Percentiles rank a stretch among this genome's conserved stretches.
Conservation (phyloP, 2,888 invertebrate species). For the Rhaphigaster nebulosa region DNA sequence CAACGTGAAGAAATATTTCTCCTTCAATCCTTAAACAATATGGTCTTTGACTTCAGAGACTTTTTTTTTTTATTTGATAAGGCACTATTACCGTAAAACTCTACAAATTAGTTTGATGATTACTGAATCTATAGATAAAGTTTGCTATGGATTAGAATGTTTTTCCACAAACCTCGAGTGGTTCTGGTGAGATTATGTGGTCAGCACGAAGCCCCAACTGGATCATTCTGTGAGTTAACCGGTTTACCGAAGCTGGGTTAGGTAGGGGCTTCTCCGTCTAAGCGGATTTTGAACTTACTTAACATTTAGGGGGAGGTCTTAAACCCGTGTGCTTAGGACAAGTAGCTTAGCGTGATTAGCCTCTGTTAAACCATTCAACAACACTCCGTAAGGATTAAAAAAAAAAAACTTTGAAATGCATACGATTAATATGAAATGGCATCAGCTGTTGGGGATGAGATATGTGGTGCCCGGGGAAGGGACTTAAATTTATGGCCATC, state of each 20-base stretch:
- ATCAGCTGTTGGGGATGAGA: slow-evolving; percentile 11
- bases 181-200: neutral
- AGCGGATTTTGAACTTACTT: neutral
- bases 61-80: no score
- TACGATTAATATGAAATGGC: neutral
- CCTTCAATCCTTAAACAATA: neutral
- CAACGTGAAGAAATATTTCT: neutral
- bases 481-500: slow-evolving; percentile 20
- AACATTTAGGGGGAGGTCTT: neutral
- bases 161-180: neutral
- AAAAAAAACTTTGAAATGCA: neutral
- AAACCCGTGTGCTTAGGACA: neutral
- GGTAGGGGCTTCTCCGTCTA: neutral
- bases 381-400: neutral
- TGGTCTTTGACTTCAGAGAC: neutral
- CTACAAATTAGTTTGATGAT: no score
- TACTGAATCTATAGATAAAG: no score
- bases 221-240: neutral
- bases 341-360: neutral
- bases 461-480: neutral
- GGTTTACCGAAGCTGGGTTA: neutral
- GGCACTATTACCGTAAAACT: no score
- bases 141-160: neutral
- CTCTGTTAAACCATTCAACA: neutral
- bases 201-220: neutral